Percentiles rank a stretch among this genome's conserved stretches.
Evolutionary conservation across 2,888 invertebrate species (phyloP).

Genomic region (Andrena flavipes): DNA sequence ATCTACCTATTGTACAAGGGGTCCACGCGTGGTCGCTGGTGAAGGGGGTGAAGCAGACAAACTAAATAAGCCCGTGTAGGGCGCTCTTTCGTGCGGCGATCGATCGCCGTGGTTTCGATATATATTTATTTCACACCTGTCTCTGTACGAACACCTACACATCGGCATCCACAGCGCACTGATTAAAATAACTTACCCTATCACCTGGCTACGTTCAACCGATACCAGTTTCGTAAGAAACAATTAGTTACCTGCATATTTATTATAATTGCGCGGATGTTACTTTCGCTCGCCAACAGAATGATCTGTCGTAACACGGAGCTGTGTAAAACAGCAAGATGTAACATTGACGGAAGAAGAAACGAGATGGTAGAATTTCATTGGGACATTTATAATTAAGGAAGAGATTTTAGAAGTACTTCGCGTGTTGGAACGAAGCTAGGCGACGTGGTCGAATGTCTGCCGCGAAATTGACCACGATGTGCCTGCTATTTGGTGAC

Average conservation of each 20-base stretch:
- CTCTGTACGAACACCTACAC: not conserved
- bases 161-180: not conserved
- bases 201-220: not conserved
- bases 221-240: slow-evolving; percentile 3
- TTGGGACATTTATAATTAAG: slow-evolving; percentile 19
- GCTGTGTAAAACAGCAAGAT: not conserved
- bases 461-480: slow-evolving; percentile 22
- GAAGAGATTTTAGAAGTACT: not conserved
- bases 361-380: slow-evolving; percentile 1
- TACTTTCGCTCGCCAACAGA: slow-evolving; percentile 3
- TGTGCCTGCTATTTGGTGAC: slow-evolving; percentile 43
- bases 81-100: not conserved
- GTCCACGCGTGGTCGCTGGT: slow-evolving; percentile 69
- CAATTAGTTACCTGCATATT: not conserved
- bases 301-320: slow-evolving; percentile 35
- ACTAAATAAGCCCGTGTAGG: not conserved
- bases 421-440: slow-evolving; percentile 22
- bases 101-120: not conserved
- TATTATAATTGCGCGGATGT: not conserved
- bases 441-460: slow-evolving; percentile 9
- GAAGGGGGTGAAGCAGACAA: slow-evolving; percentile 74
- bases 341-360: not conserved
- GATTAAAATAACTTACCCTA: slow-evolving; percentile 4
- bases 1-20: slow-evolving; percentile 36
- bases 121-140: slow-evolving; percentile 26